Percentiles rank a stretch among this genome's conserved stretches.
Conservation (phyloP, 2,113 vertebrate genomes). For the Perca schrenkii region DNA sequence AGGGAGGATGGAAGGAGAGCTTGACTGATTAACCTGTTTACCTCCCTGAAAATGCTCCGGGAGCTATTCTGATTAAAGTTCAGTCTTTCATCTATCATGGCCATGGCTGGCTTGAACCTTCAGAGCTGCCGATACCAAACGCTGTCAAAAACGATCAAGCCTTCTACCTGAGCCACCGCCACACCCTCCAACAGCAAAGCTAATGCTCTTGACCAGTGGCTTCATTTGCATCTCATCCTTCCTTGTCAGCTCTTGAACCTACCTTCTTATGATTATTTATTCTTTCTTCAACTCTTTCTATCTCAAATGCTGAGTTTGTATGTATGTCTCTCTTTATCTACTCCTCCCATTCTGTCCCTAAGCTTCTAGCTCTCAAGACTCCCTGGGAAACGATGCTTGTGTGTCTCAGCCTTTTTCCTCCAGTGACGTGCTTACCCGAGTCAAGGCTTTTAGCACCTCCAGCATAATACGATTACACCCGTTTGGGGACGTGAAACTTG, state of each 20-base stretch:
- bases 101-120: conserved; percentile 50
- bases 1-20: conserved; percentile 74
- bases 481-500: conserved; percentile 73
- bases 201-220: conserved; percentile 47
- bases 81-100: conserved; percentile 86
- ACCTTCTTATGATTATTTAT: conserved; percentile 14
- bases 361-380: conserved; percentile 42
- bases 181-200: conserved; percentile 48
- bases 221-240: conserved; percentile 73
- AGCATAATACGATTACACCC: conserved; percentile 79
- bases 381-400: conserved; percentile 4
- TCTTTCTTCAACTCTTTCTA: conserved; percentile 7
- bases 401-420: conserved; percentile 50
- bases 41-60: conserved; percentile 83
- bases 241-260: conserved; percentile 45
- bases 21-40: conserved; percentile 88
- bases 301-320: conserved; percentile 40
- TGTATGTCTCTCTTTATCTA: conserved; percentile 38
- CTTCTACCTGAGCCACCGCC: conserved; percentile 24
- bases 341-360: conserved; percentile 43
- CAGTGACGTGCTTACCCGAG: conserved; percentile 59
- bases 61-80: conserved; percentile 87
- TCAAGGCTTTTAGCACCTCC: conserved; percentile 77
- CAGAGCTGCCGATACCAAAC: conserved; percentile 66
- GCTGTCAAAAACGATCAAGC: conserved; percentile 37